Percentiles rank a stretch among this genome's conserved stretches.
phyloP scores from a whole-genome alignment of 2,797 vertebrate species.

The Phoeniculus purpureus region DNA sequence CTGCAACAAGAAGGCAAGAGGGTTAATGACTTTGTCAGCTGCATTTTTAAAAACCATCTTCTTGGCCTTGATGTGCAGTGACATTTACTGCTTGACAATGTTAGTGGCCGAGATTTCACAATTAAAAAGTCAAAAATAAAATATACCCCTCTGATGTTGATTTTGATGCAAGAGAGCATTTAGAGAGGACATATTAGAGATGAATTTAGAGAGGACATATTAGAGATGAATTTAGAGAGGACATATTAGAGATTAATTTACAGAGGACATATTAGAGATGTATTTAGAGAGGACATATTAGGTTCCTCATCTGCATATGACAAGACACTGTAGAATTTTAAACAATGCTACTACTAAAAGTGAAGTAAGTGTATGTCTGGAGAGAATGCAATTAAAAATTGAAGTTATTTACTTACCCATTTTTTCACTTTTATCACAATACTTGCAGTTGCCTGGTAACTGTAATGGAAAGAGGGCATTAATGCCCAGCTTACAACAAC shows the following conservation, averaged over 20 bases:
- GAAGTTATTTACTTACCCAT: background rate
- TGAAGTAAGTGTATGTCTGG: background rate
- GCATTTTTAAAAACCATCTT: background rate
- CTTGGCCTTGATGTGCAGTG: background rate
- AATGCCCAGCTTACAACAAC: background rate
- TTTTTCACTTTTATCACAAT: background rate
- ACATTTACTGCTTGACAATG: background rate
- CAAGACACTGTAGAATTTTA: background rate
- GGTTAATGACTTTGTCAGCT: background rate
- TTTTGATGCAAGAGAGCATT: background rate
- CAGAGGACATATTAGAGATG: no score
- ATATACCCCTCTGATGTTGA: background rate
- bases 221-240: no score
- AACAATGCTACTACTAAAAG: background rate
- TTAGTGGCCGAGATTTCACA: background rate
- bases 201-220: no score
- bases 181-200: no score
- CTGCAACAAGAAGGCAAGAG: background rate
- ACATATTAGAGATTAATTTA: no score
- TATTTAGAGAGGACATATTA: no score
- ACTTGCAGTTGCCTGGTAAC: background rate
- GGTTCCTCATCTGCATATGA: no score
- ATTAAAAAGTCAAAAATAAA: background rate
- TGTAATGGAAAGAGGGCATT: background rate
- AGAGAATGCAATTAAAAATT: background rate